These are phyloP conservation scores for Nasonia vitripennis DNA, from an alignment of 1,140 invertebrate species.

Conservation along the genomic window DNA sequence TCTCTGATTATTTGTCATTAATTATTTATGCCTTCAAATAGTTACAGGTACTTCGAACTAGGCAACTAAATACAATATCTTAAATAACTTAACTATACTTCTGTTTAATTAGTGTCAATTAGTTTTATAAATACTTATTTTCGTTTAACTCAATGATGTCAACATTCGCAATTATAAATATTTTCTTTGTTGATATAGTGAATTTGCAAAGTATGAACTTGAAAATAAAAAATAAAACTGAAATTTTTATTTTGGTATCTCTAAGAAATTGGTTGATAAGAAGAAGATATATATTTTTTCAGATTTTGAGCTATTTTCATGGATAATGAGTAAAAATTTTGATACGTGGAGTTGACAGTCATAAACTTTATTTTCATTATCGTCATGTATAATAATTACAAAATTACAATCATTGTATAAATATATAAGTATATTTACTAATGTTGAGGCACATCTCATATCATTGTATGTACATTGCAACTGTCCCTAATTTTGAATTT, in stretches of 20 bases:
- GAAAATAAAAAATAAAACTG: not conserved
- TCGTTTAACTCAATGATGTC: not conserved
- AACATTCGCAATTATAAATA: too few species aligned
- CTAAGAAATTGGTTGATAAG: too few species aligned
- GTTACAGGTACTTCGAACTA: not conserved
- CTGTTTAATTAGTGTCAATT: too few species aligned
- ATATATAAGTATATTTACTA: conserved; percentile 52
- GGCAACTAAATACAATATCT: not conserved
- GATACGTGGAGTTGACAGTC: not conserved
- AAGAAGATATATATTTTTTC: not conserved
- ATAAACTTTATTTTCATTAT: conserved; percentile 50
- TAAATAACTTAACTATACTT: not conserved
- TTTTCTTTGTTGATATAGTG: too few species aligned
- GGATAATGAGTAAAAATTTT: not conserved
- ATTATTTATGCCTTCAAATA: not conserved
- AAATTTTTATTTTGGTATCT: not conserved
- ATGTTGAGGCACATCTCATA: conserved; percentile 50
- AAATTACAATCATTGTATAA: conserved; percentile 51
- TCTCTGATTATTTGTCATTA: not conserved
- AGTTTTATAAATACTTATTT: not conserved
- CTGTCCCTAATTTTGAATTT: conserved; percentile 40
- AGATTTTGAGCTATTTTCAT: not conserved
- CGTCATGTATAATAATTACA: conserved; percentile 50
- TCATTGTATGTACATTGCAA: conserved; percentile 51
- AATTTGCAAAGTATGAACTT: not conserved